These are phyloP conservation scores for Cheumatopsyche charites DNA, from an alignment of 1,140 invertebrate genomes.

Conservation along the genomic window DNA sequence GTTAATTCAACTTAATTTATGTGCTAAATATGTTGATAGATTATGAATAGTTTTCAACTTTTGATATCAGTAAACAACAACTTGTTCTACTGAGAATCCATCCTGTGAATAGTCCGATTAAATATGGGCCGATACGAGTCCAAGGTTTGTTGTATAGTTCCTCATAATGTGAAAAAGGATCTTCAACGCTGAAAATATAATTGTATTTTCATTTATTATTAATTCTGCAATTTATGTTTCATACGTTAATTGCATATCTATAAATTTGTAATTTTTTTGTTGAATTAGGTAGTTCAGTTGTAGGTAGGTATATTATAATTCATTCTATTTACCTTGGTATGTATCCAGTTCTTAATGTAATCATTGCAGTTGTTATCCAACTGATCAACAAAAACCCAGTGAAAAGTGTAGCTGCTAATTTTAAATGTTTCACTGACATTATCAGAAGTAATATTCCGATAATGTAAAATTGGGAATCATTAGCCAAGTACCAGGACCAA, in stretches of 20 bases:
- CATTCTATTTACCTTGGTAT: slow-evolving; percentile 53
- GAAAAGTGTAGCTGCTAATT: slow-evolving; percentile 49
- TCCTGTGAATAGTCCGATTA: slow-evolving; percentile 56
- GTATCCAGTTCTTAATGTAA: slow-evolving; percentile 52
- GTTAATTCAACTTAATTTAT: no score
- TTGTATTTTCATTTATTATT: no score
- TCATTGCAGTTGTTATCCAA: slow-evolving; percentile 55
- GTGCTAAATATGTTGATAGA: no score
- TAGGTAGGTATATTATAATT: no score
- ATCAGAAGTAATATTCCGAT: slow-evolving; percentile 72
- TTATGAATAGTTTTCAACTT: no score
- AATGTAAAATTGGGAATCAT: slow-evolving; percentile 77
- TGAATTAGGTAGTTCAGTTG: no score
- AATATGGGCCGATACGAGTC: slow-evolving; percentile 58
- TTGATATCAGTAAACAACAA: slow-evolving; percentile 54
- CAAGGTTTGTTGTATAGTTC: slow-evolving; percentile 60
- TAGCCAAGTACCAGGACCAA: slow-evolving; percentile 79
- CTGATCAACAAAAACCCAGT: slow-evolving; percentile 52
- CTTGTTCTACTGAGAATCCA: slow-evolving; percentile 55
- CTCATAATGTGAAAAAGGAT: slow-evolving; percentile 57
- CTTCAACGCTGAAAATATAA: slow-evolving; percentile 52
- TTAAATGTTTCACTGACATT: slow-evolving; percentile 58
- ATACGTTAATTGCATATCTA: no score
- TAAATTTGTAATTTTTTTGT: no score
- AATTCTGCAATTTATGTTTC: no score